Conservation (phyloP, 2,797 vertebrate genomes). For the Carcharodon carcharias region DNA sequence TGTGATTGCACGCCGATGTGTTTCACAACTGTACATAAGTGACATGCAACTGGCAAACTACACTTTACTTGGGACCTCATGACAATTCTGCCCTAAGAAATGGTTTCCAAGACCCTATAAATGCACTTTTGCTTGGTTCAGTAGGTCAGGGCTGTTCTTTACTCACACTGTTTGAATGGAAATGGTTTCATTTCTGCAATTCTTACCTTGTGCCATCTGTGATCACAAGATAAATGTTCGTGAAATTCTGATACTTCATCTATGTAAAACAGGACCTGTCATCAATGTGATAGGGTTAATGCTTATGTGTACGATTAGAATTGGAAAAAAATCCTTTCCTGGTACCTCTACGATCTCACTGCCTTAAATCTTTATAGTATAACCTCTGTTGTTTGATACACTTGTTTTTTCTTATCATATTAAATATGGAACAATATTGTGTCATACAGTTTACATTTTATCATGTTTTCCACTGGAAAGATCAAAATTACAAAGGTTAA, state of each 20-base stretch:
- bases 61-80: no score
- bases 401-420: neutral
- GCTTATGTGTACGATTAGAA: neutral
- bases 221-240: neutral
- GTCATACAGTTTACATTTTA: neutral
- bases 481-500: neutral
- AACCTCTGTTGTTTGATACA: neutral
- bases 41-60: no score
- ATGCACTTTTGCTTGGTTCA: neutral
- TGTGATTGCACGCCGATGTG: no score
- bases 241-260: neutral
- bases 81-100: no score
- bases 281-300: neutral
- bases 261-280: neutral
- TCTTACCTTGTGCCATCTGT: neutral
- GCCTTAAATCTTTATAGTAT: neutral
- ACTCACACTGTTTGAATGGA: neutral
- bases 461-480: neutral
- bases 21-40: no score
- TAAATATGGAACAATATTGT: neutral
- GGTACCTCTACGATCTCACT: neutral
- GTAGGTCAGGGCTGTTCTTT: neutral
- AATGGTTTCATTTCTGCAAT: neutral
- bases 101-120: neutral
- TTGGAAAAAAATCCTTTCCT: neutral